Percentiles rank a stretch among this genome's conserved stretches.
phyloP scores from a whole-genome alignment of 1,140 invertebrate species.

The Ephestia elutella region DNA sequence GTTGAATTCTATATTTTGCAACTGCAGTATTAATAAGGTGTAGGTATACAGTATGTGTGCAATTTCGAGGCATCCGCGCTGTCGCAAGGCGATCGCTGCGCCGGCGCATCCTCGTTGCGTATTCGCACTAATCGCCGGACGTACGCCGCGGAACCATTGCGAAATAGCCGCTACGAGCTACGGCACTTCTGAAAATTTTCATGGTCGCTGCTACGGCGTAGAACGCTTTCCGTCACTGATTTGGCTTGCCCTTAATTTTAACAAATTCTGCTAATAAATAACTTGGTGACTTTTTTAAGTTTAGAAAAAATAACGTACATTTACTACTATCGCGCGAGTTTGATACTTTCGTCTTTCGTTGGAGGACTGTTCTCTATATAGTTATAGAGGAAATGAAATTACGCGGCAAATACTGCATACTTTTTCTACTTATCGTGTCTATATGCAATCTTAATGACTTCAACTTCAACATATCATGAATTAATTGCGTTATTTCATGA shows the following conservation, averaged over 20 bases:
- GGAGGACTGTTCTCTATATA: too few relatives aligned
- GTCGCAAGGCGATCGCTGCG: constrained; percentile 55
- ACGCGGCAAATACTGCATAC: too few relatives aligned
- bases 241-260: too few relatives aligned
- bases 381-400: too few relatives aligned
- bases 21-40: constrained; percentile 63
- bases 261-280: too few relatives aligned
- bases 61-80: constrained; percentile 63
- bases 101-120: constrained; percentile 63
- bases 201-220: constrained; percentile 19
- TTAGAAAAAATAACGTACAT: too few relatives aligned
- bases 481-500: background rate
- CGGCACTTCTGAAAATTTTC: constrained; percentile 23
- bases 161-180: constrained; percentile 30
- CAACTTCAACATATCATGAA: background rate
- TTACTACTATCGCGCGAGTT: too few relatives aligned
- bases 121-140: constrained; percentile 59
- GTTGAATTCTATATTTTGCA: constrained; percentile 60
- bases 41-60: constrained; percentile 39
- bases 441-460: background rate
- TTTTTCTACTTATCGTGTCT: background rate
- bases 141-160: constrained; percentile 54
- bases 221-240: background rate
- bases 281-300: too few relatives aligned
- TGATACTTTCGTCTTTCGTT: too few relatives aligned